Evolutionary conservation across 2,888 invertebrate species (phyloP).

Genomic region (Synanthedon formicaeformis): DNA sequence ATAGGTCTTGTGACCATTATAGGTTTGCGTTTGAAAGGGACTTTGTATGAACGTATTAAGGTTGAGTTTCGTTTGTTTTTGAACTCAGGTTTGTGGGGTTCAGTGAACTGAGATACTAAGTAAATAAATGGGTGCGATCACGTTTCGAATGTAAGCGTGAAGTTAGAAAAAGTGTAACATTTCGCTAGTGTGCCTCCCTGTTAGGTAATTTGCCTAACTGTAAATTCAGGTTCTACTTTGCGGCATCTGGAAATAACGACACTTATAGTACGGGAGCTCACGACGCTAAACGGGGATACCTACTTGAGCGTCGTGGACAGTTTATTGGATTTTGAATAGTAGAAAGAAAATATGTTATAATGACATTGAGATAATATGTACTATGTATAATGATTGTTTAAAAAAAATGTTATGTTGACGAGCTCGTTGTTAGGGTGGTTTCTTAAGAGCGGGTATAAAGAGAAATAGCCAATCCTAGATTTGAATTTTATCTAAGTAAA

Average conservation of each 20-base stretch:
- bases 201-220: conserved; percentile 26
- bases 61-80: conserved; percentile 7
- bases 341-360: too few relatives aligned
- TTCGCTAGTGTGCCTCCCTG: conserved; percentile 19
- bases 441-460: too few relatives aligned
- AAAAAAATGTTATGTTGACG: too few relatives aligned
- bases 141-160: conserved; percentile 33
- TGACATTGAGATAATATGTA: too few relatives aligned
- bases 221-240: conserved; percentile 8
- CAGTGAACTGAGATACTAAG: conserved; percentile 46
- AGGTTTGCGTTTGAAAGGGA: conserved; percentile 2
- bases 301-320: too few relatives aligned
- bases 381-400: too few relatives aligned
- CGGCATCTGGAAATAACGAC: not conserved
- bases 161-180: conserved; percentile 23
- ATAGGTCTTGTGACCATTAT: not conserved
- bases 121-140: conserved; percentile 48
- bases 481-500: too few relatives aligned
- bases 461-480: too few relatives aligned
- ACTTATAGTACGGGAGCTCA: too few relatives aligned
- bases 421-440: too few relatives aligned
- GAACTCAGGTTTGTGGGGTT: conserved; percentile 18
- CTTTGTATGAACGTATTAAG: conserved; percentile 6
- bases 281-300: too few relatives aligned
- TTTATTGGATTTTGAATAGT: too few relatives aligned